Evolutionary conservation across 2,888 invertebrate genomes (phyloP), one percentile per base, ranked within the genome.

Genomic region (Drosophila paucipuncta): DNA sequence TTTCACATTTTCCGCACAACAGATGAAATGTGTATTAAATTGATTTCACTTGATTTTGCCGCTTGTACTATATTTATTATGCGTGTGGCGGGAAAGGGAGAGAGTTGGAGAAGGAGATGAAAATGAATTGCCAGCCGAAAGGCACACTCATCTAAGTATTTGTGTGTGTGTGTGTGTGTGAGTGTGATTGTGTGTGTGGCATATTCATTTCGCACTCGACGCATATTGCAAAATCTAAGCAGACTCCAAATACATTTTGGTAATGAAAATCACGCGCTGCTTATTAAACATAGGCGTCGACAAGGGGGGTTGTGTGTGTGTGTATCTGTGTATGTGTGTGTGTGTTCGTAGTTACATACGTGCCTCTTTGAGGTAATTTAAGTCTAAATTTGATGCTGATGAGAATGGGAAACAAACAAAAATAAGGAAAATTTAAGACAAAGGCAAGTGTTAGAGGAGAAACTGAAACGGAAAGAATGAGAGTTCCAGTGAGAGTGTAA

Each of bases 211-310:
- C 85, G 74, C 61, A 73, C 68, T 75, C 68, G 54, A 63, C 64
- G 61, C 69, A 76, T 85, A 81, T 88, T 87, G 89, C 86, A 81
- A 90, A 87, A 85, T 90, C 86, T 79, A 81, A 85, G 82, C 74
- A 82, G 68, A 80, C 67, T 50, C 68, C 41, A 67, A 74, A 80
- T 76, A 83, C 73, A 71, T 86, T 80, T 84, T 68, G 83, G 65
- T 90, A 86, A 86, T 86, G 85, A 86, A 88, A 90, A 90, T 88
- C 85, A 86, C 90, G 85, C 90, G 74, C 76, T 80, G 83, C 85
- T 90, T 86, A 86, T 90, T 90, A 90, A 88, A 80, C 74, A 76
- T 33, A 54, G 33, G 49, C 31, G n/a, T 57, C 22, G 0, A 13
- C 18, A 4, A 13, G n/a, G 13, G 22, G 30, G 39, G 1, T 35